These are phyloP conservation scores for Thamnophis elegans DNA, from an alignment of 2,797 vertebrate species.

Conservation along the genomic window DNA sequence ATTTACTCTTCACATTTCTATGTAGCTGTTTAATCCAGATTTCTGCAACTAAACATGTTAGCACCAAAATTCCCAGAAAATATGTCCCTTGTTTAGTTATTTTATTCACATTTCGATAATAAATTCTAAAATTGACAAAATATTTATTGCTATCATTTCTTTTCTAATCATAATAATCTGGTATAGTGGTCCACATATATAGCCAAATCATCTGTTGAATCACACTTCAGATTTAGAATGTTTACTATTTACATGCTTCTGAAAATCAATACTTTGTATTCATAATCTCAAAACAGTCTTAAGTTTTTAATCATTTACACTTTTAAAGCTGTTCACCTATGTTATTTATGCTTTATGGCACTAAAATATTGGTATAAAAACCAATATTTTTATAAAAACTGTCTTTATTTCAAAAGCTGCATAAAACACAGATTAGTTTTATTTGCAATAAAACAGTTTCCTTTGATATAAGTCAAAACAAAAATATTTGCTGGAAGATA, in stretches of 20 bases:
- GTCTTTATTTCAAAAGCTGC: neutral
- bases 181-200: neutral
- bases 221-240: neutral
- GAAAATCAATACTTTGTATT: neutral
- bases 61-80: neutral
- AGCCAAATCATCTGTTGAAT: neutral
- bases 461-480: neutral
- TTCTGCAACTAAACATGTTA: neutral
- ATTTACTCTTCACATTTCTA: neutral
- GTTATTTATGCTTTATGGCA: neutral
- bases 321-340: neutral
- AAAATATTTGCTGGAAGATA: neutral
- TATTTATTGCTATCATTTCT: neutral
- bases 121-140: neutral
- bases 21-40: neutral
- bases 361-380: neutral
- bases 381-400: neutral
- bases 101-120: neutral
- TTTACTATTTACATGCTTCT: neutral
- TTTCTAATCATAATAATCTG: slow-evolving; percentile 40
- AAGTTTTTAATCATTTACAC: neutral
- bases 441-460: neutral
- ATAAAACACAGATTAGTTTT: neutral
- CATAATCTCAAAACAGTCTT: neutral
- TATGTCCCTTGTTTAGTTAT: neutral